Percentiles rank a stretch among this genome's conserved stretches.
phyloP scores from a whole-genome alignment of 1,140 invertebrate species.

The Limonius californicus region DNA sequence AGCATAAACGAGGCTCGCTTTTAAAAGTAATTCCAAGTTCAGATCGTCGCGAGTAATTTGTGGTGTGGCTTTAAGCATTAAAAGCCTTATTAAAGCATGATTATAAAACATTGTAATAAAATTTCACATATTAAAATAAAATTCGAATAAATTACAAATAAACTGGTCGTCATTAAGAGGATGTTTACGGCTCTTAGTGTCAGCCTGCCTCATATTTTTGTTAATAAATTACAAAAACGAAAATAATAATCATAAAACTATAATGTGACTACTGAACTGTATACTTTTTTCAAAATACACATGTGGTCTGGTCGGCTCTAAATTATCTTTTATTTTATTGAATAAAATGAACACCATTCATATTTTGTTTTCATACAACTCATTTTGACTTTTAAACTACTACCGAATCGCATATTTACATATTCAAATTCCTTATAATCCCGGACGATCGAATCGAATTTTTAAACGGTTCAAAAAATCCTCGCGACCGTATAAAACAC shows the following conservation, averaged over 20 bases:
- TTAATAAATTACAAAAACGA: conserved; percentile 49
- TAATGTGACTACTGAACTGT: conserved; percentile 45
- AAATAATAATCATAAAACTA: conserved; percentile 48
- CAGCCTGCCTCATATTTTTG: conserved; percentile 46
- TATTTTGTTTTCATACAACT: conserved; percentile 6
- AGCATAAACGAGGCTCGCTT: conserved; percentile 14
- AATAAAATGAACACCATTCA: conserved; percentile 15
- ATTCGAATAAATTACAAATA: conserved; percentile 48
- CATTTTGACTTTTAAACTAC: conserved; percentile 6
- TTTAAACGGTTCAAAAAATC: neutral
- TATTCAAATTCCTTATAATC: conserved; percentile 8
- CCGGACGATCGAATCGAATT: neutral
- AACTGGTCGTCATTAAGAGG: conserved; percentile 47
- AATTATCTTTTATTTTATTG: conserved; percentile 23
- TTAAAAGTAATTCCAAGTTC: conserved; percentile 32
- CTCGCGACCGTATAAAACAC: neutral
- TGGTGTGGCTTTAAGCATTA: conserved; percentile 41
- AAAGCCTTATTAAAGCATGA: conserved; percentile 48
- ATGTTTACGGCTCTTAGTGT: conserved; percentile 48
- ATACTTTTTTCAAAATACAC: conserved; percentile 15
- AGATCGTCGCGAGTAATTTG: conserved; percentile 32
- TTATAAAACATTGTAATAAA: conserved; percentile 50
- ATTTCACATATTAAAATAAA: conserved; percentile 50
- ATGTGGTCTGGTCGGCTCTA: conserved; percentile 10
- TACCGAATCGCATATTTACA: conserved; percentile 12